Percentiles rank a stretch among this genome's conserved stretches.
Evolutionary conservation across 2,888 invertebrate species (phyloP).

Genomic region (Leucania comma): DNA sequence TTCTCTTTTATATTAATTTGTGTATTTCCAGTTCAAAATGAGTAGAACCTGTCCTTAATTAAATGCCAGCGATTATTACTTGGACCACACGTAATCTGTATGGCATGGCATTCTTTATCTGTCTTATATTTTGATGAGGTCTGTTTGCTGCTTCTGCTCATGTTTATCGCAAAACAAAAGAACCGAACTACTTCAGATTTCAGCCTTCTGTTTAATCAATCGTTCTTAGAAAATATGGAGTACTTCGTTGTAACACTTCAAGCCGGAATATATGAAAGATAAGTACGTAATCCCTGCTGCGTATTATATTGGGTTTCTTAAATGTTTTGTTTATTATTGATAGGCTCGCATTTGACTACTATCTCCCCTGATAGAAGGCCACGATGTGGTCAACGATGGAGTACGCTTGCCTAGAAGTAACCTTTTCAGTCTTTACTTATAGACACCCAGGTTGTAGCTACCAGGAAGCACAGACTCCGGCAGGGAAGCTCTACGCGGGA

Average conservation of each 20-base stretch:
- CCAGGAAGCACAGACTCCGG: no score
- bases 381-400: no score
- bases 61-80: conserved; percentile 1
- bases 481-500: no score
- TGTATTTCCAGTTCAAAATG: no score
- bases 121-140: conserved; percentile 32
- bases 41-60: no score
- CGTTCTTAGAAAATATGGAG: conserved; percentile 17
- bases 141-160: neutral
- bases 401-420: no score
- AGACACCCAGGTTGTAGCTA: no score
- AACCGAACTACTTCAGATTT: conserved; percentile 7
- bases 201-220: conserved; percentile 10
- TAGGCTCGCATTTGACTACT: no score
- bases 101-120: conserved; percentile 15
- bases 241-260: conserved; percentile 16
- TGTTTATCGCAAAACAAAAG: conserved; percentile 22
- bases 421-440: no score
- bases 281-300: neutral
- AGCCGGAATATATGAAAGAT: conserved; percentile 3
- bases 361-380: no score
- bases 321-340: neutral
- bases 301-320: neutral
- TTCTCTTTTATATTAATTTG: no score
- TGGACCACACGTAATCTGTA: conserved; percentile 18